A percentile compares a stretch with the other conserved stretches of the same genome.
Conservation (phyloP, 1,140 invertebrate genomes). For the Metaphire vulgaris region DNA sequence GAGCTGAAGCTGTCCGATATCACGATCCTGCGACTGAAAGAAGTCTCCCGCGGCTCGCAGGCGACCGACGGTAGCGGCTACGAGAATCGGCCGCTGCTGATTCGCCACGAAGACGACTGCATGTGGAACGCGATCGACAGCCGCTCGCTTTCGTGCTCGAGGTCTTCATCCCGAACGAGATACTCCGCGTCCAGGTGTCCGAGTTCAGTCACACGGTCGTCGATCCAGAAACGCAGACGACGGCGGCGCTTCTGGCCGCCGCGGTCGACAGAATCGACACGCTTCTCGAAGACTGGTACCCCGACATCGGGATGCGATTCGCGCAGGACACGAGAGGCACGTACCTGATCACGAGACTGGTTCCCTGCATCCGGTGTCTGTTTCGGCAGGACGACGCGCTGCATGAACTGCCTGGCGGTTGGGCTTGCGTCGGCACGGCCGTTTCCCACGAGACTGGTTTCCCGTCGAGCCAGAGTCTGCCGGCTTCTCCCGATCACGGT, state of each 20-base stretch:
- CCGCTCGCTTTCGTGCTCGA: slow-evolving; percentile 73
- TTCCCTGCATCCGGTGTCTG: slow-evolving; percentile 83
- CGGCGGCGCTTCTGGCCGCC: slow-evolving; percentile 77
- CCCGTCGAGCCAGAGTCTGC: neutral
- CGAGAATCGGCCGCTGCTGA: neutral
- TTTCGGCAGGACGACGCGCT: slow-evolving; percentile 41
- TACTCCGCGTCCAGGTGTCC: slow-evolving; percentile 61
- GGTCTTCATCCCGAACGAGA: slow-evolving; percentile 71
- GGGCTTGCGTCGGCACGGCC: neutral
- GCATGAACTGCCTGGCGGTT: slow-evolving; percentile 35
- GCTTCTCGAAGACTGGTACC: slow-evolving; percentile 96
- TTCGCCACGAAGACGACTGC: slow-evolving; percentile 4
- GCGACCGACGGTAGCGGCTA: neutral
- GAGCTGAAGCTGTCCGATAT: slow-evolving; percentile 56
- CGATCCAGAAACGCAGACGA: slow-evolving; percentile 21
- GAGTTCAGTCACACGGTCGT: slow-evolving; percentile 54
- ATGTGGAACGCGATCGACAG: slow-evolving; percentile 61
- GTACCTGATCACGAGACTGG: slow-evolving; percentile 85
- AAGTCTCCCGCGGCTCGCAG: neutral
- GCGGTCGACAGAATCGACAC: slow-evolving; percentile 96
- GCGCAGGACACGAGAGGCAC: slow-evolving; percentile 94
- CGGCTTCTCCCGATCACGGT: neutral
- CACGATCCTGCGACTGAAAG: slow-evolving; percentile 13
- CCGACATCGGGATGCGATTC: slow-evolving; percentile 87
- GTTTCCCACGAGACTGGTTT: neutral